These are phyloP conservation scores for Coenonympha arcania DNA, from an alignment of 2,888 invertebrate genomes.

Conservation along the genomic window DNA sequence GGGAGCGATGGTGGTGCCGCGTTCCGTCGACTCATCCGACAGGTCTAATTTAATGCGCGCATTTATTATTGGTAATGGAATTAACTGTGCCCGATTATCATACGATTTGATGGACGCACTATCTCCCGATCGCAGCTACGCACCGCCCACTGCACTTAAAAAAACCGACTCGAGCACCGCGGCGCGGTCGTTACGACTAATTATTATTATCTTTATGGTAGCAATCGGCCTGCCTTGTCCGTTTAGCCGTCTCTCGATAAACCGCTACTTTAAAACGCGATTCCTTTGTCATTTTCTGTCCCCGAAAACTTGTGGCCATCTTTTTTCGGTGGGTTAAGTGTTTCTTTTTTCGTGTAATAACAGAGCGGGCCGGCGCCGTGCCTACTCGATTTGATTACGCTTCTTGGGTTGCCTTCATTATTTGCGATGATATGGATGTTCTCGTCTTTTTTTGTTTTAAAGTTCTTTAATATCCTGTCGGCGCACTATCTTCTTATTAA, in stretches of 20 bases:
- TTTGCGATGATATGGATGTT: slow-evolving; percentile 66
- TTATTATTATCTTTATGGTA: slow-evolving; percentile 73
- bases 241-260: slow-evolving; percentile 53
- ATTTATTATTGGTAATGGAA: slow-evolving; percentile 75
- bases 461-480: slow-evolving; percentile 28
- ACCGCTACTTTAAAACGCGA: slow-evolving; percentile 56
- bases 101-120: slow-evolving; percentile 73
- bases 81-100: slow-evolving; percentile 73
- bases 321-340: slow-evolving; percentile 34
- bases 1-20: slow-evolving; percentile 55
- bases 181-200: slow-evolving; percentile 67
- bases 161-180: slow-evolving; percentile 43
- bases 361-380: slow-evolving; percentile 49
- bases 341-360: slow-evolving; percentile 51
- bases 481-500: slow-evolving; percentile 21
- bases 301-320: slow-evolving; percentile 37
- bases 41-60: slow-evolving; percentile 73
- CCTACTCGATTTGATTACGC: slow-evolving; percentile 42
- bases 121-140: slow-evolving; percentile 58
- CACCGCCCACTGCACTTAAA: slow-evolving; percentile 65
- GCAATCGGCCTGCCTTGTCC: slow-evolving; percentile 63
- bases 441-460: slow-evolving; percentile 44
- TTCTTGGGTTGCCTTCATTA: slow-evolving; percentile 57
- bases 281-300: slow-evolving; percentile 57
- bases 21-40: slow-evolving; percentile 71